Evolutionary conservation across 2,888 invertebrate genomes (phyloP).

Genomic region (Tridacna gigas): DNA sequence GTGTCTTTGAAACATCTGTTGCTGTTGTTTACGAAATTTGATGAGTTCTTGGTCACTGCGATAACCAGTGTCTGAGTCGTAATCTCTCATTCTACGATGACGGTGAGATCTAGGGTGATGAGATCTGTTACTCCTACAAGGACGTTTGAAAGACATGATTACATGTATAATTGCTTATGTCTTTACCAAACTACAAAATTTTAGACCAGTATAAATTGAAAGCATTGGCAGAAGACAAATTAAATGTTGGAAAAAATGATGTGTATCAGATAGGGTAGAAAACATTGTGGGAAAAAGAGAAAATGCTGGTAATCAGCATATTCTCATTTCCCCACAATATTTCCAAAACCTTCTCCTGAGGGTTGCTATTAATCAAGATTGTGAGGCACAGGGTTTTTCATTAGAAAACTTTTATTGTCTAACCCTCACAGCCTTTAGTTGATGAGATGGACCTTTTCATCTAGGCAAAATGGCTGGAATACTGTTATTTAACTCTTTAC

Average conservation of each 20-base stretch:
- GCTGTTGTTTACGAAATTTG: slow-evolving; percentile 64
- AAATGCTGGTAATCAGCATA: background rate
- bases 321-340: slow-evolving; percentile 4
- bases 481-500: no score
- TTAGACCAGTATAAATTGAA: background rate
- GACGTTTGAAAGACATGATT: background rate
- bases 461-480: no score
- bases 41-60: slow-evolving; percentile 78
- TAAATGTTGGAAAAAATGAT: background rate
- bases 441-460: no score
- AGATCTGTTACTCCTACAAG: slow-evolving; percentile 18
- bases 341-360: background rate
- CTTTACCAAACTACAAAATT: no score
- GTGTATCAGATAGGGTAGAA: background rate
- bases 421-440: no score
- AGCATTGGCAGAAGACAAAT: background rate
- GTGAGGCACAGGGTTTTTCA: no score
- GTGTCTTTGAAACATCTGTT: slow-evolving; percentile 55
- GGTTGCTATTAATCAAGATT: no score
- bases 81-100: slow-evolving; percentile 74
- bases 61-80: slow-evolving; percentile 83
- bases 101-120: slow-evolving; percentile 58
- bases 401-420: no score
- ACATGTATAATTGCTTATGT: no score
- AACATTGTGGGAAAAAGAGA: background rate